A percentile compares a stretch with the other conserved stretches of the same genome.
phyloP scores from a whole-genome alignment of 2,888 invertebrate genomes.

The Chouioia cunea region DNA sequence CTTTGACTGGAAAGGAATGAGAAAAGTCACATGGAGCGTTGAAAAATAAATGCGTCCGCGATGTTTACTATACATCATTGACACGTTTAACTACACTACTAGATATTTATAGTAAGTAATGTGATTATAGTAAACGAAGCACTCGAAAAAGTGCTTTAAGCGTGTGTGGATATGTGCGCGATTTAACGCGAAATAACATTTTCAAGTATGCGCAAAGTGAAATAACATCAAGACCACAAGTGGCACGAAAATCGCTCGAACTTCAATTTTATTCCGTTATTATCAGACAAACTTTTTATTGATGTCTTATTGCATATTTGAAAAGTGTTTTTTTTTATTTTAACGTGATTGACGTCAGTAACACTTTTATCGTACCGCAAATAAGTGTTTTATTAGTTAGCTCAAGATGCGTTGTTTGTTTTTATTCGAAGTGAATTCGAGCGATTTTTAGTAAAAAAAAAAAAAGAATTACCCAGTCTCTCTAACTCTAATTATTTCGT shows the following conservation, averaged over 20 bases:
- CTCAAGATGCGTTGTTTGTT: not conserved
- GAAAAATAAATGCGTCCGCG: conserved; percentile 37
- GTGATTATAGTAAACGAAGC: conserved; percentile 58
- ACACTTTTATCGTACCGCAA: too few species aligned
- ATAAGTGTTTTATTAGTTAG: too few species aligned
- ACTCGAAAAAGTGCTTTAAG: conserved; percentile 47
- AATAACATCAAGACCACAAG: conserved; percentile 32
- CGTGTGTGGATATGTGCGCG: conserved; percentile 43
- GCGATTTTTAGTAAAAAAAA: conserved; percentile 38
- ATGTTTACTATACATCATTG: conserved; percentile 41
- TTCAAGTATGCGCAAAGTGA: conserved; percentile 43
- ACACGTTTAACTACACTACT: conserved; percentile 56
- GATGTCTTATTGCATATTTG: too few species aligned
- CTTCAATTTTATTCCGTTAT: conserved; percentile 14
- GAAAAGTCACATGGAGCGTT: conserved; percentile 33
- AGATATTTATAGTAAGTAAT: conserved; percentile 63
- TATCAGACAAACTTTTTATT: too few species aligned
- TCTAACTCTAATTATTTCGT: conserved; percentile 43
- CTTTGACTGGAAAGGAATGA: conserved; percentile 21
- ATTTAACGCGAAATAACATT: conserved; percentile 44
- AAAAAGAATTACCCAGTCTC: conserved; percentile 39
- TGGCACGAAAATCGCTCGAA: conserved; percentile 41
- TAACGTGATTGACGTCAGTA: too few species aligned
- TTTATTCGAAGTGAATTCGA: conserved; percentile 31
- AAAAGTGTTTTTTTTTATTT: too few species aligned